Conservation (phyloP, 2,888 invertebrate species). For the Oxycera nigricornis region DNA sequence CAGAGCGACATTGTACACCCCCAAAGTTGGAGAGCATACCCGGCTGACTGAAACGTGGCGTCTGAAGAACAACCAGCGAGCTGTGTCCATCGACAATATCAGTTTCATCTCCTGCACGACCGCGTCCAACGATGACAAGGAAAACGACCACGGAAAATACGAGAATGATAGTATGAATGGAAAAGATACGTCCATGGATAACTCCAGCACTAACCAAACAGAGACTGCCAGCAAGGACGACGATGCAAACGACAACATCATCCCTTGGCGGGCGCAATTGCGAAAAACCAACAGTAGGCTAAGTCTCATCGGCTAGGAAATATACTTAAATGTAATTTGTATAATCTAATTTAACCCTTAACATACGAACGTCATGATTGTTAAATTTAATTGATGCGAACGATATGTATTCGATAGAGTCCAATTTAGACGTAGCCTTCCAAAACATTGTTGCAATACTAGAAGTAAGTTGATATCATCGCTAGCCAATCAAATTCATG, state of each 20-base stretch:
- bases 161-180: slow-evolving; percentile 48
- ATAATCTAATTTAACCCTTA: not conserved
- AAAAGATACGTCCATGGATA: slow-evolving; percentile 47
- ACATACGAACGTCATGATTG: not conserved
- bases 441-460: slow-evolving; percentile 38
- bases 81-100: slow-evolving; percentile 72
- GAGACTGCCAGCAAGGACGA: slow-evolving; percentile 61
- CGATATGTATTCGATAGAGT: slow-evolving; percentile 4
- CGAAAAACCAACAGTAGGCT: slow-evolving; percentile 90
- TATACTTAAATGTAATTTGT: not conserved
- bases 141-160: slow-evolving; percentile 49
- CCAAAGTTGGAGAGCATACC: slow-evolving; percentile 69
- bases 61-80: slow-evolving; percentile 62
- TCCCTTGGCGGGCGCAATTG: slow-evolving; percentile 88
- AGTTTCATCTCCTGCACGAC: slow-evolving; percentile 60
- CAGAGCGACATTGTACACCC: slow-evolving; percentile 73
- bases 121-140: slow-evolving; percentile 53
- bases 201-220: slow-evolving; percentile 40
- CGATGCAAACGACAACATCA: slow-evolving; percentile 74
- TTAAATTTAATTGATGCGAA: not conserved
- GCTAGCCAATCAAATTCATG: slow-evolving; percentile 2
- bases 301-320: slow-evolving; percentile 73
- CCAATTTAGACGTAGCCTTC: slow-evolving; percentile 2
- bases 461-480: slow-evolving; percentile 3
- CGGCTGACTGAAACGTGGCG: slow-evolving; percentile 63